Evolutionary conservation across 2,888 invertebrate species (phyloP).

Genomic region (Caenorhabditis doughertyi): DNA sequence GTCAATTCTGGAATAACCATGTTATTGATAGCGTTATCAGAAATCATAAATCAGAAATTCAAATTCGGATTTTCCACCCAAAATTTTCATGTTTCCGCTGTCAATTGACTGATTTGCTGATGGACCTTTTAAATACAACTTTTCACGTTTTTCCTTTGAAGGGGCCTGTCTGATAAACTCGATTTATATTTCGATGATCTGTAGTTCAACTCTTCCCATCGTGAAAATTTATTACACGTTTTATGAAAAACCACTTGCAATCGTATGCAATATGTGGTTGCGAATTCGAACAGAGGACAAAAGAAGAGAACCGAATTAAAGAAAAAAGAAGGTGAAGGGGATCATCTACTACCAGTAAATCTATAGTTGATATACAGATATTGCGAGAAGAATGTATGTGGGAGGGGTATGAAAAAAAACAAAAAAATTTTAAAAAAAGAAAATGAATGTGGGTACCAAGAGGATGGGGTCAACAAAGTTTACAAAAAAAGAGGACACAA

Average conservation of each 20-base stretch:
- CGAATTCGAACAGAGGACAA: background rate
- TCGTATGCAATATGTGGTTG: background rate
- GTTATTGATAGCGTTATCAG: too few relatives aligned
- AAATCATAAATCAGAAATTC: too few relatives aligned
- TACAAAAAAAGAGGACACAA: conserved; percentile 20
- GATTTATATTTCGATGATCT: background rate
- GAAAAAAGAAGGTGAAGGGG: conserved; percentile 8
- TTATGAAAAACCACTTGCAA: background rate
- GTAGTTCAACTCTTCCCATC: background rate
- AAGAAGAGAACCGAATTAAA: conserved; percentile 9
- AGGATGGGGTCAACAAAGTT: conserved; percentile 37
- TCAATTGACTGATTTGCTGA: too few relatives aligned
- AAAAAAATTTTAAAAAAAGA: background rate
- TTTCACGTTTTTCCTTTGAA: too few relatives aligned
- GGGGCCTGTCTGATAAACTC: too few relatives aligned
- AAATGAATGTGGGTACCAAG: conserved; percentile 18
- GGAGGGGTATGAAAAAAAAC: background rate
- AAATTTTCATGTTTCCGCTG: too few relatives aligned
- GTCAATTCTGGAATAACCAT: too few relatives aligned
- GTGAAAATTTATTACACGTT: conserved; percentile 25
- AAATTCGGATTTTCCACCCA: too few relatives aligned
- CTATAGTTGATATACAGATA: conserved; percentile 52
- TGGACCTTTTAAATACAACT: too few relatives aligned
- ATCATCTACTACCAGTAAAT: conserved; percentile 60
- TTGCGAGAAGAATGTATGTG: conserved; percentile 22